These are phyloP conservation scores for Sarotherodon lohbergeri DNA, from an alignment of 2,113 vertebrate genomes.

Conservation along the genomic window DNA sequence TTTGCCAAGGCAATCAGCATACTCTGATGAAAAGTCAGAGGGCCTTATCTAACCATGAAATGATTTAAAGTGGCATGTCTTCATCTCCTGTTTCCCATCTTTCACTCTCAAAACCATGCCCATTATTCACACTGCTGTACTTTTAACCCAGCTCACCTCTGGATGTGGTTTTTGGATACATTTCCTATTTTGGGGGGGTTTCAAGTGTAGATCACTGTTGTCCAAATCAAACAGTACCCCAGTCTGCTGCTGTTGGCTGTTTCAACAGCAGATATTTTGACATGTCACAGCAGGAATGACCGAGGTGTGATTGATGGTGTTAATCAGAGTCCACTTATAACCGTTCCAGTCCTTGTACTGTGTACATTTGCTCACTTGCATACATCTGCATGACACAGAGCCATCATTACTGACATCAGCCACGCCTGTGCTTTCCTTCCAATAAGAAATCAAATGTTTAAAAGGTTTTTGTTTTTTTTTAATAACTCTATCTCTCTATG, in stretches of 20 bases:
- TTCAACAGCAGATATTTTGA: not conserved
- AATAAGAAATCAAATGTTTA: not conserved
- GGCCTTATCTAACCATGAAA: not conserved
- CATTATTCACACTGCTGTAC: not conserved
- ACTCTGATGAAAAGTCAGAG: not conserved
- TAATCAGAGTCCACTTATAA: not conserved
- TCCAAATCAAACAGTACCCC: not conserved
- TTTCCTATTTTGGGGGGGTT: not conserved
- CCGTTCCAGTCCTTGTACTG: not conserved
- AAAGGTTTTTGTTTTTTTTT: not conserved
- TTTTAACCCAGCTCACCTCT: not conserved
- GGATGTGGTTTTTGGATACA: not conserved
- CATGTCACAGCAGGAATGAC: not conserved
- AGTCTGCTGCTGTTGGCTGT: not conserved
- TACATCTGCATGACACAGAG: not conserved
- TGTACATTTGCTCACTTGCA: not conserved
- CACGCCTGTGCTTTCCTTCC: not conserved
- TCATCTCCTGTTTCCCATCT: not conserved
- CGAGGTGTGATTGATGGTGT: not conserved
- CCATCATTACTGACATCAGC: not conserved
- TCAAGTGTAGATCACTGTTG: not conserved
- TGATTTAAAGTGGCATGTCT: not conserved
- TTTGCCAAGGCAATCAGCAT: not conserved
- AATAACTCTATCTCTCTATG: not conserved
- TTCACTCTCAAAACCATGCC: not conserved